These are phyloP conservation scores for Rhincodon typus DNA, from an alignment of 2,797 vertebrate species.

Conservation along the genomic window DNA sequence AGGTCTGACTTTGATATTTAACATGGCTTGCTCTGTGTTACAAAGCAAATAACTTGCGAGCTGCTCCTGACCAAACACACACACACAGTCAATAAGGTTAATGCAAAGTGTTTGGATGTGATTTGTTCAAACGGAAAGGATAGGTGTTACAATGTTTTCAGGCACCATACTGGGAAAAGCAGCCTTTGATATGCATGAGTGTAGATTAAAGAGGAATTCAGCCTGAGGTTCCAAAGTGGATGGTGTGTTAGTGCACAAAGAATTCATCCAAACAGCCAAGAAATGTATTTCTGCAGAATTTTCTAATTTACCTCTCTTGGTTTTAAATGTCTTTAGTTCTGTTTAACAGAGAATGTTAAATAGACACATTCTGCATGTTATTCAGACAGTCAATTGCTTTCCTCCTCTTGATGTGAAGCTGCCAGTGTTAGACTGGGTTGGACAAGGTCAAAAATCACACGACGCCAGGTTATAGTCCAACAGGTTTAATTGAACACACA, in stretches of 20 bases:
- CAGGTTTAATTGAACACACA: no score
- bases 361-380: neutral
- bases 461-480: no score
- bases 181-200: constrained; percentile 48
- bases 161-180: constrained; percentile 48
- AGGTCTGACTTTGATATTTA: constrained; percentile 66
- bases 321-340: neutral
- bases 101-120: constrained; percentile 65
- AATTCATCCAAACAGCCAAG: constrained; percentile 31
- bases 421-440: no score
- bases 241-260: neutral
- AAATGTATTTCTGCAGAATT: neutral
- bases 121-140: constrained; percentile 57
- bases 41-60: constrained; percentile 73
- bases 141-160: constrained; percentile 48
- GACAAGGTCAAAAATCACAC: no score
- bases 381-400: neutral
- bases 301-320: neutral
- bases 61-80: constrained; percentile 63
- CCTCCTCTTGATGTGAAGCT: neutral
- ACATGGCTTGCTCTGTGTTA: constrained; percentile 66
- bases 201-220: constrained; percentile 47
- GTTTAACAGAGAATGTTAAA: neutral
- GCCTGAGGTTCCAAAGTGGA: constrained; percentile 35
- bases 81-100: constrained; percentile 57